Evolutionary conservation across 2,113 vertebrate genomes (phyloP).

Genomic region (Mesocricetus auratus): DNA sequence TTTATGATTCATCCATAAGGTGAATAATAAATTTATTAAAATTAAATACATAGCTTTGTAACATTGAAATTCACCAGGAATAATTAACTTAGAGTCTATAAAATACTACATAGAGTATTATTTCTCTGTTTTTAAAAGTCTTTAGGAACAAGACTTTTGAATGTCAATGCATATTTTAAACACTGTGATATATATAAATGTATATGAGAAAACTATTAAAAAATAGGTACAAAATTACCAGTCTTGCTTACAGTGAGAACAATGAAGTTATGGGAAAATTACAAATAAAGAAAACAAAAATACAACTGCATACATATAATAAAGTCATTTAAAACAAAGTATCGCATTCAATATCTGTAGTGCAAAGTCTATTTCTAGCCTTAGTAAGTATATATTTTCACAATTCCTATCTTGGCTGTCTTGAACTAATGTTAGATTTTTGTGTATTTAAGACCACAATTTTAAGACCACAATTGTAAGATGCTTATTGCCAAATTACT

Average conservation of each 20-base stretch:
- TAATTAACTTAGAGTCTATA: neutral
- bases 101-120: neutral
- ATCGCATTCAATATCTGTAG: neutral
- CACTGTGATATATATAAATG: neutral
- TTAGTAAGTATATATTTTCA: neutral
- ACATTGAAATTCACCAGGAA: neutral
- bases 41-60: slow-evolving; percentile 13
- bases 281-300: neutral
- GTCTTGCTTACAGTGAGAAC: neutral
- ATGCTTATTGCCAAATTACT: neutral
- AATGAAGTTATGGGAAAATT: neutral
- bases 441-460: neutral
- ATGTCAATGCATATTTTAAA: neutral
- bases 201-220: neutral
- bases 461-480: neutral
- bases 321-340: neutral
- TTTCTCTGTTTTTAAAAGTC: slow-evolving; percentile 23
- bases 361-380: neutral
- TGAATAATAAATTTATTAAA: slow-evolving; percentile 1
- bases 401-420: neutral
- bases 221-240: neutral
- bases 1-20: neutral
- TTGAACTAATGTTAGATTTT: neutral
- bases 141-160: neutral
- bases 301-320: neutral